These are phyloP conservation scores for Dolichallabes microphthalmus DNA, from an alignment of 2,113 vertebrate species.

Conservation along the genomic window DNA sequence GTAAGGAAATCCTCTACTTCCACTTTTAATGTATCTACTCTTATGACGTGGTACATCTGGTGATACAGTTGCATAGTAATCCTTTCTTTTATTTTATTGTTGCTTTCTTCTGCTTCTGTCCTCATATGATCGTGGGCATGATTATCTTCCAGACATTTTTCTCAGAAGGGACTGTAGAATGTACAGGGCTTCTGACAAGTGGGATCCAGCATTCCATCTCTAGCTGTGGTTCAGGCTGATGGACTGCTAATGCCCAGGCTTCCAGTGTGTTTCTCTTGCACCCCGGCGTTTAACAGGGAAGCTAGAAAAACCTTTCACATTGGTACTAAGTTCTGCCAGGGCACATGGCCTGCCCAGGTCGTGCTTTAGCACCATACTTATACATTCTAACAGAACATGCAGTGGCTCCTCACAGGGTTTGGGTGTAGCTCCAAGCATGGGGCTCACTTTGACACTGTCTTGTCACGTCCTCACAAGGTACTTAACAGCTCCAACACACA, in stretches of 20 bases:
- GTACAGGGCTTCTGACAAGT: conserved; percentile 17
- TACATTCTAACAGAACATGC: conserved; percentile 70
- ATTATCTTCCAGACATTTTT: conserved; percentile 22
- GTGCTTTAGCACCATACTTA: conserved; percentile 66
- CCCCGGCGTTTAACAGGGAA: conserved; percentile 64
- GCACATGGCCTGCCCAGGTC: conserved; percentile 65
- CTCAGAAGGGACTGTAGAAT: conserved; percentile 36
- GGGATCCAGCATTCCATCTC: conserved; percentile 4
- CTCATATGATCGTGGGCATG: conserved; percentile 16
- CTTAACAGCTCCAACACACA: neutral
- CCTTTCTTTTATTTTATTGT: neutral
- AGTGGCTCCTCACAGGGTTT: conserved; percentile 59
- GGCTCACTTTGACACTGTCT: neutral
- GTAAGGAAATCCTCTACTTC: neutral
- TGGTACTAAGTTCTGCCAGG: conserved; percentile 72
- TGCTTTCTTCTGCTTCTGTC: neutral
- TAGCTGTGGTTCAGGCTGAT: neutral
- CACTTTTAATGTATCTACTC: neutral
- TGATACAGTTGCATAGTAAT: neutral
- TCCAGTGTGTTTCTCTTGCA: conserved; percentile 6
- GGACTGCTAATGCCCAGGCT: neutral
- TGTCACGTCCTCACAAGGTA: conserved; percentile 11
- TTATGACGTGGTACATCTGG: neutral
- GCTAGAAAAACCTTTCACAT: conserved; percentile 68
- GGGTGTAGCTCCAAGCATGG: conserved; percentile 53